Base-by-base conservation (phyloP, 2,888 invertebrate genomes). In the Macaria liturata region DNA sequence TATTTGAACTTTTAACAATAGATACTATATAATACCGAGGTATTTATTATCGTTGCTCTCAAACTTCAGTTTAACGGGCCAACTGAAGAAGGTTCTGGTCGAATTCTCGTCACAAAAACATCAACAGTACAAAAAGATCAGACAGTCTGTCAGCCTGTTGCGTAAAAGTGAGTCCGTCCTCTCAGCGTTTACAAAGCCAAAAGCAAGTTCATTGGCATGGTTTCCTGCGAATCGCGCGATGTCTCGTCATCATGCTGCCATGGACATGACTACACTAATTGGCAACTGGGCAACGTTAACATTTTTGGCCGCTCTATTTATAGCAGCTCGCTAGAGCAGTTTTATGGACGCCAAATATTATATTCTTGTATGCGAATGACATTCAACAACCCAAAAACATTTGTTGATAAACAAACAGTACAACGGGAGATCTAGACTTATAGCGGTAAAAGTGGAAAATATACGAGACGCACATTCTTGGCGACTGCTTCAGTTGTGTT, bases 171-270 rank as follows among this genome's bases (percentile, higher is more conserved):
- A 77, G 76, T 71, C 70, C 74, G 74, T 75, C 76, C 75, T 77
- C 74, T 80, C 79, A 72, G 71, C 76, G 69, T 64, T 65, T 61
- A 72, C 76, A 74, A 74, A 83, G 78, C 77, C 80, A 80, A 81
- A 75, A 73, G 69, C 73, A 83, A 87, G 88, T 88, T 89, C 88
- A 88, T 86, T 88, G 87, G 88, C 88, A 84, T 84, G 76, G 72
- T 78, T 80, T 79, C 70, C 69, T 75, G 77, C 72, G 71, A 67
- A 77, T 67, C 69, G 72, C 59, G 62, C 66, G 65, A 70, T 70
- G 68, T 67, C 76, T 78, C 78, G 78, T 78, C 75, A 83, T 84
- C 78, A 9, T 37, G 70, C 76, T 77, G 78, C 74, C 68, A 69
- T 71, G 68, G 75, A 77, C 78, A 81, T 81, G 83, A 82, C 81